Evolutionary conservation across 2,797 vertebrate genomes (phyloP).

Genomic region (Squalus acanthias): DNA sequence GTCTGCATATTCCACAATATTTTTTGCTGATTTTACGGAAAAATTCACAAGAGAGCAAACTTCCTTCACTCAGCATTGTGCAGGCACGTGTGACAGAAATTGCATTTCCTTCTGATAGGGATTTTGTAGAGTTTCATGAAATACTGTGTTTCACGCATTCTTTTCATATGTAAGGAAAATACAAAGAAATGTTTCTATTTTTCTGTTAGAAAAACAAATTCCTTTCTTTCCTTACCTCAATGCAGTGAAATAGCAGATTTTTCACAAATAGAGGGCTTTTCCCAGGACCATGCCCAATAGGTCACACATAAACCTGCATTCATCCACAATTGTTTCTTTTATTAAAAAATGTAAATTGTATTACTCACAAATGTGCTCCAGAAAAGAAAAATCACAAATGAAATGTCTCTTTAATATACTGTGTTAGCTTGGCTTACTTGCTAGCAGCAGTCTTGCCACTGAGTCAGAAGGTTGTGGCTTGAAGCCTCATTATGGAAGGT

Average conservation of each 20-base stretch:
- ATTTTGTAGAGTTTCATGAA: neutral
- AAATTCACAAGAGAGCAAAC: slow-evolving; percentile 13
- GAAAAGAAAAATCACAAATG: neutral
- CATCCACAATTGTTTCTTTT: neutral
- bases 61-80: neutral
- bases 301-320: neutral
- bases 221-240: neutral
- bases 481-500: neutral
- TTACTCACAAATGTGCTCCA: neutral
- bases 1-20: neutral
- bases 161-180: neutral
- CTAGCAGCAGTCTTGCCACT: neutral
- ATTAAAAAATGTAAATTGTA: neutral
- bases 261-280: neutral
- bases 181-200: neutral
- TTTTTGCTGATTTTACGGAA: neutral
- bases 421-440: neutral
- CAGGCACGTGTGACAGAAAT: neutral
- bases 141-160: neutral
- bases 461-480: neutral
- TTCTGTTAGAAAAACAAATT: neutral
- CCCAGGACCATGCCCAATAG: neutral
- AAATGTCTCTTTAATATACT: neutral
- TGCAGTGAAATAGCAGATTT: neutral
- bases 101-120: neutral